Evolutionary conservation across 2,888 invertebrate genomes (phyloP).

Genomic region (Harpagoxenus sublaevis): DNA sequence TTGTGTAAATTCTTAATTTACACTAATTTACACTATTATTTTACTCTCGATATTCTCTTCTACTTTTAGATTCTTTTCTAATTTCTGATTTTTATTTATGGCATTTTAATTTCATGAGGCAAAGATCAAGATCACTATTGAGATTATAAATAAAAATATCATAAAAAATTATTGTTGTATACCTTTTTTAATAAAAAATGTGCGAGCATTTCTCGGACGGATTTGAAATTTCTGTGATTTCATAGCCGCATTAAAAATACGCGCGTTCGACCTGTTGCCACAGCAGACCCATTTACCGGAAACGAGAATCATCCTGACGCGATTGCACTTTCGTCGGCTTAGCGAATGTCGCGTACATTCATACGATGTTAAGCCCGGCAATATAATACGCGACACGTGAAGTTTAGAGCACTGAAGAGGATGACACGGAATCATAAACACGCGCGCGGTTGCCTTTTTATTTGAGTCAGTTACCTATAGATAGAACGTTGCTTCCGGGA

Average conservation of each 20-base stretch:
- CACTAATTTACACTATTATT: neutral
- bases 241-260: neutral
- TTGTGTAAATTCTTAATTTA: neutral
- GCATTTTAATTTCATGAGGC: neutral
- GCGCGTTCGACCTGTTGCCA: neutral
- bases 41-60: neutral
- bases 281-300: constrained; percentile 1
- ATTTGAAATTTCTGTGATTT: constrained; percentile 1
- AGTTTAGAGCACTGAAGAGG: constrained; percentile 13
- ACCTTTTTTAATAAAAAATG: neutral
- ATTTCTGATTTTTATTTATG: neutral
- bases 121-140: neutral
- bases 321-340: constrained; percentile 41
- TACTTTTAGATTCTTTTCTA: neutral
- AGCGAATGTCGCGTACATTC: constrained; percentile 19
- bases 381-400: constrained; percentile 35
- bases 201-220: neutral
- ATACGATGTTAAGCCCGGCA: neutral
- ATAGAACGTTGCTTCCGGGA: constrained; percentile 52
- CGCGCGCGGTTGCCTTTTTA: constrained; percentile 27
- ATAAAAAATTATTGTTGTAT: neutral
- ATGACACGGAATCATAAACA: constrained; percentile 45
- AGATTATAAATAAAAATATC: neutral
- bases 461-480: constrained; percentile 43
- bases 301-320: constrained; percentile 28